phyloP scores from a whole-genome alignment of 2,888 invertebrate species.

The Deilephila porcellus region DNA sequence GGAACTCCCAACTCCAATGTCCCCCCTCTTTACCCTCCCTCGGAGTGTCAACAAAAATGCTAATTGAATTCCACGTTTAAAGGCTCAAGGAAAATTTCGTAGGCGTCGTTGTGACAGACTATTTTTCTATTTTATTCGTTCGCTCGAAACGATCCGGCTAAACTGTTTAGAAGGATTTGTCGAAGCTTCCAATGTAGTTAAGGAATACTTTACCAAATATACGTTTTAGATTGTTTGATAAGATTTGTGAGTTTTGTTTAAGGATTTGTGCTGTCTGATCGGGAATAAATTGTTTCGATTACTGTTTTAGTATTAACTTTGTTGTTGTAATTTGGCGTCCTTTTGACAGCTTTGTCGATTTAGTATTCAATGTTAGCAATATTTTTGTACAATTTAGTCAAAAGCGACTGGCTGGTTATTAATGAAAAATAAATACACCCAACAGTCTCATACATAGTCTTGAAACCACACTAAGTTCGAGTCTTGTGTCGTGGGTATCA shows the following conservation, averaged over 20 bases:
- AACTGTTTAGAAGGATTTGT: slow-evolving; percentile 16
- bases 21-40: background rate
- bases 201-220: slow-evolving; percentile 7
- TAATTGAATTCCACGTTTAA: slow-evolving; percentile 16
- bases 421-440: no score
- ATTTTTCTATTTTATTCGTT: background rate
- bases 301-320: background rate
- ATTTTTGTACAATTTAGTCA: no score
- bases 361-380: no score
- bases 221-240: slow-evolving; percentile 7
- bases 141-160: background rate
- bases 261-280: background rate
- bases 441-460: no score
- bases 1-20: background rate
- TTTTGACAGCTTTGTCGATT: no score
- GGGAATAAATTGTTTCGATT: background rate
- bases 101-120: background rate
- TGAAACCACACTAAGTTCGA: no score
- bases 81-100: slow-evolving; percentile 10
- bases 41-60: slow-evolving; percentile 11
- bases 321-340: background rate
- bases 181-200: slow-evolving; percentile 6
- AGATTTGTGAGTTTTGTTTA: background rate
- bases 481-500: no score
- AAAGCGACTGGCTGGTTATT: no score